phyloP scores from a whole-genome alignment of 2,797 vertebrate genomes.

The Acomys russatus region DNA sequence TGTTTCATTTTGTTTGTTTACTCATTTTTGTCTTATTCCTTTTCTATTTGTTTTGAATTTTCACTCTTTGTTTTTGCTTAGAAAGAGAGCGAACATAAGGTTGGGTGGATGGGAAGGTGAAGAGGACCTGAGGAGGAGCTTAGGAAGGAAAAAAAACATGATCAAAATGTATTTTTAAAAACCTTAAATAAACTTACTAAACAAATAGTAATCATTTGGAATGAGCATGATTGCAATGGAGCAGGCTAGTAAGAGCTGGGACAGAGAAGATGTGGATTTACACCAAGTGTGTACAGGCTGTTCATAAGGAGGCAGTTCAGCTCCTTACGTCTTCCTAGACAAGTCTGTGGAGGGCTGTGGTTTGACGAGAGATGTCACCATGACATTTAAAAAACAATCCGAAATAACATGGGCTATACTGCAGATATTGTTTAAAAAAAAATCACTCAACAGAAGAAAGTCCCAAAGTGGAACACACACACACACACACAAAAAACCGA shows the following conservation, averaged over 20 bases:
- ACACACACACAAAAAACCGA: not conserved
- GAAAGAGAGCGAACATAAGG: not conserved
- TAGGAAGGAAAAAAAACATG: not conserved
- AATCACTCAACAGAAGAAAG: not conserved
- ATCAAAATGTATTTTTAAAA: not conserved
- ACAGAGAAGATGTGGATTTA: not conserved
- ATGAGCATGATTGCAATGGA: not conserved
- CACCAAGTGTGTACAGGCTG: not conserved
- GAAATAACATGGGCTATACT: not conserved
- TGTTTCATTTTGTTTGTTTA: not conserved
- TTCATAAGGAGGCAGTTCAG: not conserved
- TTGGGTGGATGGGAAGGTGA: not conserved
- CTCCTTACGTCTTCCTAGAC: not conserved
- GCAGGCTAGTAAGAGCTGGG: not conserved
- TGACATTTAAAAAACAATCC: not conserved
- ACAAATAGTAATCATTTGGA: not conserved
- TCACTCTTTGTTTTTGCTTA: not conserved
- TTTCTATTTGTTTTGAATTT: not conserved
- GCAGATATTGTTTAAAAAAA: not conserved
- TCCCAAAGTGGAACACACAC: not conserved
- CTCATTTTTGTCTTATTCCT: not conserved
- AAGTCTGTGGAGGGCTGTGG: not conserved
- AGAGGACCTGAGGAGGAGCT: not conserved
- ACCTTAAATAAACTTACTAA: not conserved
- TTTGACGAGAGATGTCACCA: not conserved